phyloP scores from a whole-genome alignment of 2,113 vertebrate species.

The Leptobrachium ailaonicum region DNA sequence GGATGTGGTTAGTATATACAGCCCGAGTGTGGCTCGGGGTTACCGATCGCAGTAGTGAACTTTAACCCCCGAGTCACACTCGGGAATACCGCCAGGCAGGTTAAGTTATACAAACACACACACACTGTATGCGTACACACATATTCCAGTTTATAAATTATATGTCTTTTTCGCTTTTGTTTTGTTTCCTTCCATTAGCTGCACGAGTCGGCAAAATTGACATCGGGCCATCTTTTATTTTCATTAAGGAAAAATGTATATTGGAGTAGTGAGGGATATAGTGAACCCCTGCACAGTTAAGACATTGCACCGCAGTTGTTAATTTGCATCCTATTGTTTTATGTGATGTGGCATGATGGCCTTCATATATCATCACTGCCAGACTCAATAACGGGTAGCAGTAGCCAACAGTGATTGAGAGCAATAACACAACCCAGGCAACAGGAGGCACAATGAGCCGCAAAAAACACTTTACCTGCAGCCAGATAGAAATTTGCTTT shows the following conservation, averaged over 20 bases:
- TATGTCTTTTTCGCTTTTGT: too few species aligned
- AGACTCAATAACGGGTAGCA: neutral
- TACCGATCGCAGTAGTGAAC: too few species aligned
- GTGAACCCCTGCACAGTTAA: conserved; percentile 8
- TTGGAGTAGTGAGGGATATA: neutral
- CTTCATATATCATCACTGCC: conserved; percentile 9
- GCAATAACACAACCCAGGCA: neutral
- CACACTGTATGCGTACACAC: too few species aligned
- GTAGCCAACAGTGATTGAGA: neutral
- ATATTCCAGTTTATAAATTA: too few species aligned
- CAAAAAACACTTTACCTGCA: neutral
- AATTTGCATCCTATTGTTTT: conserved; percentile 9
- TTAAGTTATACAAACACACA: too few species aligned
- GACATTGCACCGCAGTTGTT: neutral
- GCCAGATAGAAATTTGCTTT: neutral
- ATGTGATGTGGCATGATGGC: conserved; percentile 13
- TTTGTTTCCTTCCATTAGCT: neutral
- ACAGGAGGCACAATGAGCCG: too few species aligned
- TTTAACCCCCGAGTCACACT: too few species aligned
- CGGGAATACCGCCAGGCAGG: too few species aligned
- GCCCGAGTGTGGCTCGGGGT: too few species aligned
- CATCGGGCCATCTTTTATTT: neutral
- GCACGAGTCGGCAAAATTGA: neutral
- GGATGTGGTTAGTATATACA: too few species aligned
- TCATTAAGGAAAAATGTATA: conserved; percentile 9